Conservation (phyloP, 2,113 vertebrate genomes). For the Enhydra lutris region DNA sequence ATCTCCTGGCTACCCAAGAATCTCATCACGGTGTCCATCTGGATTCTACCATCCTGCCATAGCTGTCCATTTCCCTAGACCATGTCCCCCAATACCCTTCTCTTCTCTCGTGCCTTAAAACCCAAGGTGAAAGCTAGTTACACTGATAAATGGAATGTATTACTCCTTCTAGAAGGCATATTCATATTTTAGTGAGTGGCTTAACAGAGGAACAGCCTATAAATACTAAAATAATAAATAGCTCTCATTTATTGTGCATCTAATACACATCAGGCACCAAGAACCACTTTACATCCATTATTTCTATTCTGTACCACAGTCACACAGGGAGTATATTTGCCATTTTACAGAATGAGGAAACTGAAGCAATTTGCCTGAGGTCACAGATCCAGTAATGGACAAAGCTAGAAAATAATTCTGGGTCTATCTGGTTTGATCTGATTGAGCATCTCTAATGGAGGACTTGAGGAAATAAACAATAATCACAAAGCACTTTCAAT, state of each 20-base stretch:
- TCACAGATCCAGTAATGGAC: not conserved
- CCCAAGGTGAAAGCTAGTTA: not conserved
- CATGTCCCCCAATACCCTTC: not conserved
- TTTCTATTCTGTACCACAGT: not conserved
- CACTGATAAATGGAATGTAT: not conserved
- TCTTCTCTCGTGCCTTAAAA: not conserved
- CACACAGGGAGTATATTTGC: not conserved
- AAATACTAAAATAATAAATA: not conserved
- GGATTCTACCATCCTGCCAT: not conserved
- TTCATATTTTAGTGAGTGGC: not conserved
- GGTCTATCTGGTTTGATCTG: not conserved
- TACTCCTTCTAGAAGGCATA: not conserved
- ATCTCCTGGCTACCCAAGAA: not conserved
- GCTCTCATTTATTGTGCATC: not conserved
- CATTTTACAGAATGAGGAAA: constrained; percentile 4
- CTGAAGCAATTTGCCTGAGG: not conserved
- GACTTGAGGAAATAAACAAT: not conserved
- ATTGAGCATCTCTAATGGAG: not conserved
- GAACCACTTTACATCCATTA: not conserved
- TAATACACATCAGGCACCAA: not conserved
- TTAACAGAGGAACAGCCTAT: not conserved
- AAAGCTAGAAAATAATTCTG: constrained; percentile 12
- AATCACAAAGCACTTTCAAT: not conserved
- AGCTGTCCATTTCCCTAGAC: not conserved
- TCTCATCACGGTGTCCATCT: not conserved